Evolutionary conservation across 30 jellyfish, hydroid and myxozoan genomes (phyloP), one percentile per base, ranked within the genome.

Genomic region (Mastigias papua): DNA sequence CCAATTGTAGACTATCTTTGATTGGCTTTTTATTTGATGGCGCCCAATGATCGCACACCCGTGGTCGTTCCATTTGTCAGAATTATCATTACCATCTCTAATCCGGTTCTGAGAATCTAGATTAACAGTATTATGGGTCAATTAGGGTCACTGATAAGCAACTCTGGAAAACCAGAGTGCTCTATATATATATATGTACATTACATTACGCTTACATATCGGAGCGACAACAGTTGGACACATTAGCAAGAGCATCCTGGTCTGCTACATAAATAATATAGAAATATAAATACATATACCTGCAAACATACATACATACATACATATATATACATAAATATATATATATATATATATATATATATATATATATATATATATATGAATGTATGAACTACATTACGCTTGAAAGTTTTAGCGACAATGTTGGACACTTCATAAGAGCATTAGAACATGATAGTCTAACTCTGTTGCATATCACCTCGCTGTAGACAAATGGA

Each of bases 21-120:
- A 72, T 72, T 33, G 65, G 83, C 67, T 23, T 33, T 72, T 37
- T 72, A 19, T 72, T 72, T 22, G 34, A 33, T 57, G 88, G 88
- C 88, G 88, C 88, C 88, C 46, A 57, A 58, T 60, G 78, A 37
- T 23, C 63, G 42, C 34, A 60, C 88, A 34, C 27, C 76, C 60
- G 60, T 32, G 88, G 88, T 50, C 67, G 34, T 58, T 77, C 77
- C 78, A 29, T 77, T 77, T 51, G 75, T 77, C 66, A 30, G 34
- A 17, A 72, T 72, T 72, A 72, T 72, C 83, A 35, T 72, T 33
- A 37, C 68, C 69, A 72, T 72, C 83, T 72, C 0, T 72, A 72
- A 72, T 72, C 83, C 29, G n/a, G 83, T 72, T 72, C 48, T 46
- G 68, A 34, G 65, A n/a, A 72, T 34, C 83, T 16, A 34, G 83